A percentile compares a stretch with the other conserved stretches of the same genome.
phyloP scores from a whole-genome alignment of 2,797 vertebrate species.

The Alca torda region DNA sequence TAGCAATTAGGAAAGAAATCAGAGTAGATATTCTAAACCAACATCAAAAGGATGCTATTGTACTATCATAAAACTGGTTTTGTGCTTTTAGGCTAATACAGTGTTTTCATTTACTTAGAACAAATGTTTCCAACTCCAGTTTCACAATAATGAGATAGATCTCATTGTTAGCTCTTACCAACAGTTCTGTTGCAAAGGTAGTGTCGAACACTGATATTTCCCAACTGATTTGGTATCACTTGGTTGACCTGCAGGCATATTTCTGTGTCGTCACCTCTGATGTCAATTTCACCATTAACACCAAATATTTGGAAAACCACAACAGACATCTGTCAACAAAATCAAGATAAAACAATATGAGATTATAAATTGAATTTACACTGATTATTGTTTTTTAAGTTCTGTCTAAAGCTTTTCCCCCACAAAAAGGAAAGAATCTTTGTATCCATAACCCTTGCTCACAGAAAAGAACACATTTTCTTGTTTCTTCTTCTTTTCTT shows the following conservation, averaged over 20 bases:
- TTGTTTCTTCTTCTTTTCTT: background rate
- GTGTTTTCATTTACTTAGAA: background rate
- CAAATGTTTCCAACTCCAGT: background rate
- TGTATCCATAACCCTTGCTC: background rate
- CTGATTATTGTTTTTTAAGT: background rate
- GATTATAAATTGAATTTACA: background rate
- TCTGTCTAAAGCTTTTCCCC: background rate
- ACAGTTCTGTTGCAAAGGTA: slow-evolving; percentile 93
- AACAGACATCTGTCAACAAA: slow-evolving; percentile 88
- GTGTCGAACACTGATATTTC: slow-evolving; percentile 91
- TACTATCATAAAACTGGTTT: background rate
- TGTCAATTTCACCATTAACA: slow-evolving; percentile 88
- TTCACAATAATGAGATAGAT: background rate
- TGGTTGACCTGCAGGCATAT: slow-evolving; percentile 89
- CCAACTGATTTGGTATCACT: slow-evolving; percentile 88
- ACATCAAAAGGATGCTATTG: background rate
- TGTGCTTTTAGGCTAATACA: background rate
- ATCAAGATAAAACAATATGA: slow-evolving; percentile 1
- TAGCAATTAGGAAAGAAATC: background rate
- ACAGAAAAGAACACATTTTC: background rate
- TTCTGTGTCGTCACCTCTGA: slow-evolving; percentile 87
- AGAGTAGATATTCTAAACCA: background rate
- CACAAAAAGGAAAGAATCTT: background rate
- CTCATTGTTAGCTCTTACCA: slow-evolving; percentile 78
- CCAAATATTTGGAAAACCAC: slow-evolving; percentile 92